These are phyloP conservation scores for Napeogenes inachia DNA, from an alignment of 2,888 invertebrate genomes.

Conservation along the genomic window DNA sequence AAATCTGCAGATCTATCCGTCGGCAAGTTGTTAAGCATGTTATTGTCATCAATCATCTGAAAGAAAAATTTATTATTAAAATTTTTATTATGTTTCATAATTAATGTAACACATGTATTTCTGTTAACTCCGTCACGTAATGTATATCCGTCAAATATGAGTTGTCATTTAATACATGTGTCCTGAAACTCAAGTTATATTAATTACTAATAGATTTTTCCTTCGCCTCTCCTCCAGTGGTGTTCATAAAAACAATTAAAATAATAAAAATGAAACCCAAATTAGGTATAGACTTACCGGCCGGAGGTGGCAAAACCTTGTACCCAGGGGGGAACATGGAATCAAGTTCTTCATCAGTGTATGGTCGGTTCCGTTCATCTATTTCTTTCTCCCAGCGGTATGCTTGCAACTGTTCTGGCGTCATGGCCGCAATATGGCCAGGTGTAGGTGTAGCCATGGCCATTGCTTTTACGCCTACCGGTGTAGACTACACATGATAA, in stretches of 20 bases:
- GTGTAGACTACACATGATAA: conserved; percentile 77
- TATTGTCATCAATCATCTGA: conserved; percentile 73
- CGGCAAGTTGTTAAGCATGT: conserved; percentile 63
- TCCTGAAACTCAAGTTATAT: conserved; percentile 73
- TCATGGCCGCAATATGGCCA: conserved; percentile 97
- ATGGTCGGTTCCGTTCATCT: conserved; percentile 97
- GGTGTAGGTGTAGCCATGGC: conserved; percentile 99
- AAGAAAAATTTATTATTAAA: conserved; percentile 70
- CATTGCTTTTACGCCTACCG: conserved; percentile 97
- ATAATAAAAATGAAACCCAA: conserved; percentile 21
- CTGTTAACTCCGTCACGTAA: conserved; percentile 38
- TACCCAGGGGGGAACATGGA: conserved; percentile 98
- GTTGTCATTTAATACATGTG: conserved; percentile 64
- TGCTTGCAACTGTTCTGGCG: conserved; percentile 98
- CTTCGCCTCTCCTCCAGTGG: conserved; percentile 32
- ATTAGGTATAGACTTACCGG: conserved; percentile 75
- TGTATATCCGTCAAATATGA: conserved; percentile 46
- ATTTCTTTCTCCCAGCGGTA: conserved; percentile 99
- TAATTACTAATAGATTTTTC: conserved; percentile 62
- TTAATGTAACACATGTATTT: conserved; percentile 58
- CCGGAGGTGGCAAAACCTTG: conserved; percentile 96
- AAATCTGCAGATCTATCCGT: conserved; percentile 57
- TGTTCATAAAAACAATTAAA: conserved; percentile 21
- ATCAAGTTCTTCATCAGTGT: conserved; percentile 98
- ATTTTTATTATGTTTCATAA: conserved; percentile 46